phyloP scores from a whole-genome alignment of 2,797 vertebrate species.

The Macropodus opercularis region DNA sequence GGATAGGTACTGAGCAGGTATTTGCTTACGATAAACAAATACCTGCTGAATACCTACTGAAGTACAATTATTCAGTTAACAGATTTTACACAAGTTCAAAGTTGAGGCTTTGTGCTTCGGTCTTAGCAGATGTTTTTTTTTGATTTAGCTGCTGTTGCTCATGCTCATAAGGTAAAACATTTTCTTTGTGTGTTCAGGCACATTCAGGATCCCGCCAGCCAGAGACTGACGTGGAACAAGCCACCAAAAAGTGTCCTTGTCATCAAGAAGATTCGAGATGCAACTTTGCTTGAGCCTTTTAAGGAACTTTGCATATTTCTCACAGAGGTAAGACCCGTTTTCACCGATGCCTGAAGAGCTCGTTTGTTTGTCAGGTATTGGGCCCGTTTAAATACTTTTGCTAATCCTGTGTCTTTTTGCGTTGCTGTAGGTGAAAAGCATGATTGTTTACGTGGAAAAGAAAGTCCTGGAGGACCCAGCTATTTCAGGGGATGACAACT shows the following conservation, averaged over 20 bases:
- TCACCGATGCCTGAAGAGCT: too few relatives aligned
- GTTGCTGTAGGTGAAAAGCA: constrained; percentile 84
- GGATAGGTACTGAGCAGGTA: constrained; percentile 15
- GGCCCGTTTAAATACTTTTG: background rate
- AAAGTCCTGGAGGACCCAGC: constrained; percentile 95
- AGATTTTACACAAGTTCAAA: constrained; percentile 13
- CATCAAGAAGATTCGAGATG: constrained; percentile 95
- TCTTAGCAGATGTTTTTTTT: background rate
- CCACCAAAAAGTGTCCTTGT: constrained; percentile 97
- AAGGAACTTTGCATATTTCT: constrained; percentile 94
- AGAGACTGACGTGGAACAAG: constrained; percentile 97
- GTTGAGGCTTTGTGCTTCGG: background rate
- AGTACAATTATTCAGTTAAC: constrained; percentile 5
- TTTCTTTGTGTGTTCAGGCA: constrained; percentile 83
- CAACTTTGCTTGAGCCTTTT: constrained; percentile 92
- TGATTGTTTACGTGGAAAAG: constrained; percentile 97
- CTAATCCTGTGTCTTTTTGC: background rate
- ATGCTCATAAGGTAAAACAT: background rate
- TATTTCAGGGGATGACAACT: constrained; percentile 89
- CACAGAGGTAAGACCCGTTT: constrained; percentile 82
- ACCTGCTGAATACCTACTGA: too few relatives aligned
- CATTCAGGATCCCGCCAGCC: constrained; percentile 97
- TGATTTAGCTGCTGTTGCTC: background rate
- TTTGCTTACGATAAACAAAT: constrained; percentile 12
- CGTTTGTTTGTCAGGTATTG: background rate